Base-by-base conservation (phyloP, 35 echinoderm and acorn worm species). In the Diadema setosum region DNA sequence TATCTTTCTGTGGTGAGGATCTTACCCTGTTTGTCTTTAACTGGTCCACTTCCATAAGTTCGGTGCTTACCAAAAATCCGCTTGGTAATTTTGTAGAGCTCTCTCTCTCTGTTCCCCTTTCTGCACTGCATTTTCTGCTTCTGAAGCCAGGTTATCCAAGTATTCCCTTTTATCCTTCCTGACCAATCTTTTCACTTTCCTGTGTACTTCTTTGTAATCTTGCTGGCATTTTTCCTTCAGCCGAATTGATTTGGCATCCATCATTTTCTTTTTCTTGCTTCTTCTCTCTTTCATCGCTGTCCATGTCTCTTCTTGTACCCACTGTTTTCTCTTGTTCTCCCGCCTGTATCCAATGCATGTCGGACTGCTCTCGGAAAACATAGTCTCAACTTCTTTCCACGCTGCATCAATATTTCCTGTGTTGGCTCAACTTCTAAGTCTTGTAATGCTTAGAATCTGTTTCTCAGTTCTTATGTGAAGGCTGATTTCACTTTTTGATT, bases 401-500 rank as follows among this genome's bases (percentile, higher is more conserved):
- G 58, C 45, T n/a, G 40, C 37, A n/a, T 52, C n/a, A n/a, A 52
- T 52, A 9, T 52, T 52, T 9, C n/a, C n/a, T 52, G 9, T 11
- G 9, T 52, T 9, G 5, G 1, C 2, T 0, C 20, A 17, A 81
- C 87, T 35, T 18, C 27, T 4, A 89, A 23, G 21, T 26, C 75
- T 61, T 81, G 31, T 48, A 82, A 45, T 15, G 82, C 73, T 41
- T 50, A 17, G 42, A 63, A 89, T 59, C 44, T 89, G 35, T 89
- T 89, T 40, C 42, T 89, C 4, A 89, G 87, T 3, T 89, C 78
- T 1, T 55, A 42, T 37, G 24, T 42, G 46, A 86, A 86, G n/a
- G 65, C 37, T 1, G 11, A 45, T 26, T 40, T 86, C 35, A 45
- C 39, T 23, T 11, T 27, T 58, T 49, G 46, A 42, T 82, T 39